phyloP scores from a whole-genome alignment of 2,797 vertebrate genomes.

The Typhlichthys eigenmanni region DNA sequence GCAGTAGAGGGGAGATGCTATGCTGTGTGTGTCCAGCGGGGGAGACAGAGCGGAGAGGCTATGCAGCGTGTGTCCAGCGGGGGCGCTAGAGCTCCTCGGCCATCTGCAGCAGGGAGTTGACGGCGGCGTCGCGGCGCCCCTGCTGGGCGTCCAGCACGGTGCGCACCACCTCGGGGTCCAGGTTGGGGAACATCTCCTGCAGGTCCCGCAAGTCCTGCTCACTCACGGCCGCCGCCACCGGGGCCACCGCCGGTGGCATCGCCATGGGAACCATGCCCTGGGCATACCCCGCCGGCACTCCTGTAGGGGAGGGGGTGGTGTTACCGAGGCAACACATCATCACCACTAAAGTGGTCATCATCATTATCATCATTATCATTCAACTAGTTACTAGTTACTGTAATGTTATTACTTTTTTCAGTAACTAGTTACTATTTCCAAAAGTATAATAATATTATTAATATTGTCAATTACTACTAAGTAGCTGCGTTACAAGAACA shows the following conservation, averaged over 20 bases:
- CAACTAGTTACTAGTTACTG: no score
- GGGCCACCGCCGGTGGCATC: conserved; percentile 73
- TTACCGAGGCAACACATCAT: background rate
- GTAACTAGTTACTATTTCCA: no score
- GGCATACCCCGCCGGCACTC: conserved; percentile 89
- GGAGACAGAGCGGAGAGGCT: background rate
- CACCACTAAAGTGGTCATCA: no score
- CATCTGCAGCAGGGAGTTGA: conserved; percentile 97
- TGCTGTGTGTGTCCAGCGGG: conserved; percentile 18
- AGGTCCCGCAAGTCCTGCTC: conserved; percentile 93
- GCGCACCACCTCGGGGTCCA: conserved; percentile 92
- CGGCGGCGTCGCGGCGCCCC: conserved; percentile 90
- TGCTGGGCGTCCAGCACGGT: conserved; percentile 94
- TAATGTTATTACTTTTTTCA: no score
- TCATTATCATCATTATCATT: no score
- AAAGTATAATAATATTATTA: no score
- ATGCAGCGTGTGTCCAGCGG: conserved; percentile 22
- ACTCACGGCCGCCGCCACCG: conserved; percentile 74
- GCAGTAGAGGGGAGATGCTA: background rate
- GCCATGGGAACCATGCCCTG: conserved; percentile 89
- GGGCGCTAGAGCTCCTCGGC: conserved; percentile 87
- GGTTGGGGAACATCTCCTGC: conserved; percentile 97
- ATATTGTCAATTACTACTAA: no score
- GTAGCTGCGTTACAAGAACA: no score
- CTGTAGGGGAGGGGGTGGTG: conserved; percentile 53